These are phyloP conservation scores for Acropora yongei DNA, from an alignment of 64 coral and sea anemone species.

Conservation along the genomic window DNA sequence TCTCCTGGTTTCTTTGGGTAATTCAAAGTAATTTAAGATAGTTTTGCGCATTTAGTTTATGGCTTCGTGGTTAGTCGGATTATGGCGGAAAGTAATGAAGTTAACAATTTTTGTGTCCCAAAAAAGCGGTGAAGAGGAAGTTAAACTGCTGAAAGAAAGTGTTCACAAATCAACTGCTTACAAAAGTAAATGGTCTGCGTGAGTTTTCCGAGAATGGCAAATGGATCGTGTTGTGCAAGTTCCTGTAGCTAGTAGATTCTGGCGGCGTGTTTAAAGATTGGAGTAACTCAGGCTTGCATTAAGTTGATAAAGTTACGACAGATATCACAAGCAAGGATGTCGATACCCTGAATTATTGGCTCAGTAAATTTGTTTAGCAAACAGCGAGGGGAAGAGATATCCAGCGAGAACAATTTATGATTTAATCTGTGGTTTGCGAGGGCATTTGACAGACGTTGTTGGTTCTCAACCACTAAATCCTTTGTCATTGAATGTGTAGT, in stretches of 20 bases:
- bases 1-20: too few relatives aligned
- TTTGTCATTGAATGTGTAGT: too few relatives aligned
- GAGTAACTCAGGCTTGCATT: background rate
- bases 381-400: too few relatives aligned
- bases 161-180: background rate
- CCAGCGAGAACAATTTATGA: too few relatives aligned
- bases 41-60: background rate
- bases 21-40: too few relatives aligned
- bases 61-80: background rate
- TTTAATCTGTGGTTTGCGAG: too few relatives aligned
- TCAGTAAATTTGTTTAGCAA: too few relatives aligned
- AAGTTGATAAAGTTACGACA: background rate
- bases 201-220: background rate
- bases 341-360: background rate
- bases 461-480: too few relatives aligned
- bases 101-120: background rate
- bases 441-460: too few relatives aligned
- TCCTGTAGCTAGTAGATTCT: conserved; percentile 9
- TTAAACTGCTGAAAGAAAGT: background rate
- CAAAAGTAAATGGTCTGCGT: background rate
- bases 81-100: background rate
- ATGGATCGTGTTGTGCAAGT: background rate
- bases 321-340: conserved; percentile 3
- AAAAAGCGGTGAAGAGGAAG: background rate
- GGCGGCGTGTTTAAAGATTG: conserved; percentile 23